Base-by-base conservation (phyloP, 2,888 invertebrate species). In the Drosophila demipolita region DNA sequence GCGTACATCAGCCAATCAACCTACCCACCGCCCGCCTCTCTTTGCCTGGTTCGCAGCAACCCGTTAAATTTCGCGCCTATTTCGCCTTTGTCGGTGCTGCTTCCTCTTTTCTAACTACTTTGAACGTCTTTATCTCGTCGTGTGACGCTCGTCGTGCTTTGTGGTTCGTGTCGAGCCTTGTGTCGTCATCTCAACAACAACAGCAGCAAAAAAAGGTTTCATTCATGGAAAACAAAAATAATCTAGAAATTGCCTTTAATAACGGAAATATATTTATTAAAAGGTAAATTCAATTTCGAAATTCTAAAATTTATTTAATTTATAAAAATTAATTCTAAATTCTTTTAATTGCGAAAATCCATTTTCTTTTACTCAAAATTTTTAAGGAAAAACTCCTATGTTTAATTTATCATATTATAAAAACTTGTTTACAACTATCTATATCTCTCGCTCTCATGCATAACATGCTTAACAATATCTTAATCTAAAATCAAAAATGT, bases 171-270 rank as follows among this genome's bases (percentile, higher is more conserved):
- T 62, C 54, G 67, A 66, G 57, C 62, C 55, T 60, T 61, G 65
- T 68, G 76, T 53, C 69, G 20, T 45, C 49, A 32, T 38, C 26
- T 50, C 42, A 64, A 23, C 42, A 55, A 62, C 50, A 58, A n/a
- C 23, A 54, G 42, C 40, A 62, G 42, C 62, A 62, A 60, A 57
- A 12, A 90, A 83, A 29, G 29, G 58, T 85, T 80, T 82, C 90
- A 93, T 92, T 91, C 93, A 92, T 92, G 92, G 92, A 92, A 91
- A 92, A 92, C 85, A 90, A 91, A 92, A 93, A 90, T 84, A 92
- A 92, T 88, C 89, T 92, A 85, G 93, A 92, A 91, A 92, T 92
- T 90, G 92, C 93, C 82, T 91, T 93, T 91, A 92, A 93, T 91
- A 93, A 93, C 91, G 93, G 92, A 84, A 92, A 91, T 92, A 92